Percentiles rank a stretch among this genome's conserved stretches.
These are phyloP conservation scores for Edolisoma coerulescens DNA, from an alignment of 2,113 vertebrate species.

Conservation along the genomic window DNA sequence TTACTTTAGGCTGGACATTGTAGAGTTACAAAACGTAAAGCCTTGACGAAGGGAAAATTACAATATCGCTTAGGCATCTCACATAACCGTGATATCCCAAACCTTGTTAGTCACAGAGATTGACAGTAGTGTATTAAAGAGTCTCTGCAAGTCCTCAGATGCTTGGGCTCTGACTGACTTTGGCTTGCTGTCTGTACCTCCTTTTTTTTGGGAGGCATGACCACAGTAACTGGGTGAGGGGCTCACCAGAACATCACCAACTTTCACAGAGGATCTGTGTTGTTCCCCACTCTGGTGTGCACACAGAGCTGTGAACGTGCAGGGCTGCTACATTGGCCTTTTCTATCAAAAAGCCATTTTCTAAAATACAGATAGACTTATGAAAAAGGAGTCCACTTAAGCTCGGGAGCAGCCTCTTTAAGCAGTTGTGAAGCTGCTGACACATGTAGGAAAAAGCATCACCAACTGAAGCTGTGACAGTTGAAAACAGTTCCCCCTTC, in stretches of 20 bases:
- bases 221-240: not conserved
- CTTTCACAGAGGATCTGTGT: not conserved
- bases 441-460: not conserved
- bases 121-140: not conserved
- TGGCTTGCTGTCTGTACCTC: not conserved
- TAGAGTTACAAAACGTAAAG: not conserved
- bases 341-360: not conserved
- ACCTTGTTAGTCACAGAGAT: not conserved
- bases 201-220: not conserved
- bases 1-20: not conserved
- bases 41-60: not conserved
- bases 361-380: not conserved
- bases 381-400: not conserved
- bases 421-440: not conserved
- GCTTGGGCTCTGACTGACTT: not conserved
- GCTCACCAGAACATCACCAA: not conserved
- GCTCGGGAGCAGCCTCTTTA: not conserved
- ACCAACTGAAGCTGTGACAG: not conserved
- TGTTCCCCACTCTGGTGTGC: accelerated
- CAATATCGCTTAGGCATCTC: not conserved
- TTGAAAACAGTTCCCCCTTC: not conserved
- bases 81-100: not conserved
- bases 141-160: not conserved
- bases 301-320: not conserved
- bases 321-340: not conserved